phyloP scores from a whole-genome alignment of 2,797 vertebrate species.

The Echiichthys vipera region DNA sequence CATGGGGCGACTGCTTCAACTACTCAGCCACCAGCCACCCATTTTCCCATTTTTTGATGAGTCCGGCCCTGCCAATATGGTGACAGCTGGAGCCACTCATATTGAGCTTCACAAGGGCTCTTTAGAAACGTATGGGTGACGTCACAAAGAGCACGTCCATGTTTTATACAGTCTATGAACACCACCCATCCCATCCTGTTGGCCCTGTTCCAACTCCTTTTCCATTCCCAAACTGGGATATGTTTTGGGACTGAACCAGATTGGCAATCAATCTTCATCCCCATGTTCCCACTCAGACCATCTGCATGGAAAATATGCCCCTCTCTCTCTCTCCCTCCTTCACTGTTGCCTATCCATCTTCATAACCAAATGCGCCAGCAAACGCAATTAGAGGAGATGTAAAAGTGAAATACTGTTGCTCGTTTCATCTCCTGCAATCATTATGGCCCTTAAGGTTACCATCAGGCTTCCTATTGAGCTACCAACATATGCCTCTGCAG shows the following conservation, averaged over 20 bases:
- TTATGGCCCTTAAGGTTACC: slow-evolving; percentile 35
- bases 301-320: slow-evolving; percentile 61
- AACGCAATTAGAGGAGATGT: slow-evolving; percentile 58
- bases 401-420: slow-evolving; percentile 53
- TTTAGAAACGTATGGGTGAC: no score
- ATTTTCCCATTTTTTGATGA: no score
- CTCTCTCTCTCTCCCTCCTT: slow-evolving; percentile 23
- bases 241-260: slow-evolving; percentile 26
- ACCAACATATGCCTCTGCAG: slow-evolving; percentile 27
- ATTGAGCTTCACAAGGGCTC: no score
- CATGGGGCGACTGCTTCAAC: no score
- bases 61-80: no score
- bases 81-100: no score
- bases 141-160: no score
- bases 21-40: no score
- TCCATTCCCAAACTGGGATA: slow-evolving; percentile 11
- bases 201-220: slow-evolving; percentile 2
- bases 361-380: slow-evolving; percentile 40
- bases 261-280: slow-evolving; percentile 58
- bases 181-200: not conserved
- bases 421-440: slow-evolving; percentile 50
- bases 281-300: slow-evolving; percentile 42
- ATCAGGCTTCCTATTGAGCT: slow-evolving; percentile 31
- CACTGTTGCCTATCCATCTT: slow-evolving; percentile 59
- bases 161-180: no score